Base-by-base conservation (phyloP, 1,140 invertebrate genomes). In the Drosophila leontia region DNA sequence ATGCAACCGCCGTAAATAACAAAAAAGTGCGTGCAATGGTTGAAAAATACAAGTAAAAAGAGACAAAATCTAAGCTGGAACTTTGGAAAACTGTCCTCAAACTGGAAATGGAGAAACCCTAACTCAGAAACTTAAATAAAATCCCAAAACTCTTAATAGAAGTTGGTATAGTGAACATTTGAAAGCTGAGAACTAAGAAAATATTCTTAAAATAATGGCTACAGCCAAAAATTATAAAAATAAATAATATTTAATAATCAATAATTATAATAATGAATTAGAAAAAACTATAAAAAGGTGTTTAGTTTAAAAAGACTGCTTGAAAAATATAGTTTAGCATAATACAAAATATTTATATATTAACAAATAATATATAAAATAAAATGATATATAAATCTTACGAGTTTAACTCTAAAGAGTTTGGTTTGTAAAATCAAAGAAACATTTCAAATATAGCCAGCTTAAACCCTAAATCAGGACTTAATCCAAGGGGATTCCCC, bases 21-120 rank as follows among this genome's bases (percentile, higher is more conserved):
- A 72, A 55, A 65, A 15, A 72, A 69, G 70, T 82, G 51, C 80
- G 80, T 82, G 80, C 72, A 85, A 85, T 65, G 56, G 47, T 55
- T 48, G 41, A 70, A 44, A 69, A 50, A 60, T 57, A 23, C 19
- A 29, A 39, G 9, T 26, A 44, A 48, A 65, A 15, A 56, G 37
- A 32, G 39, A 60, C 23, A 15, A 53, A 60, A 35, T 62, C 3
- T 23, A 47, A 61, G 0, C 4, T 32, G n/a, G 15, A 47, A 26
- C 32, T 7, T 7, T 0, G 15, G 51, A 61, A 51, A n/a, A 34
- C 13, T 35, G 6, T 6, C 32, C 32, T 0, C 7, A 19, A 19
- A 35, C 4, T 35, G 55, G 55, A 57, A 39, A 26, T 57, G 35
- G 13, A 5, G 13, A 57, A 26, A 26, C 5, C 34, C 13, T 11